Conservation (phyloP, 2,888 invertebrate genomes). For the Eupelmus urozonus region DNA sequence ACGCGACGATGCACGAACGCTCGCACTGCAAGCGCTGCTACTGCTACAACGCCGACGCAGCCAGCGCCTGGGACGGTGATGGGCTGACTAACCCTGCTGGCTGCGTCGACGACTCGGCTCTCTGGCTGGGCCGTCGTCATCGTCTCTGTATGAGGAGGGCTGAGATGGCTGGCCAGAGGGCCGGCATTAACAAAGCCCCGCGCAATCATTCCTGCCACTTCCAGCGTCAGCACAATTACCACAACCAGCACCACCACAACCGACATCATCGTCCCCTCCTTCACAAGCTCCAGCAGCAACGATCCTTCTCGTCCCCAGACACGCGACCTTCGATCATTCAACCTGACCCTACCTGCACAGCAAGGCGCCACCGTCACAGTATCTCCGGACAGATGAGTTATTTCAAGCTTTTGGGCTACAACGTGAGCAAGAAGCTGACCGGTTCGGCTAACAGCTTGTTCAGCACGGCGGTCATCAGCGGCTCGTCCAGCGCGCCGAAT, state of each 20-base stretch:
- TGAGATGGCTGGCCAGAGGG: slow-evolving; percentile 17
- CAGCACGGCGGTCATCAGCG: slow-evolving; percentile 97
- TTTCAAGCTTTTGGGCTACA: slow-evolving; percentile 93
- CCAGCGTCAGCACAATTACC: background rate
- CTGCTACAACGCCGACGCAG: slow-evolving; percentile 40
- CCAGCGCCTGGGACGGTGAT: background rate
- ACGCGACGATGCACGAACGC: slow-evolving; percentile 23
- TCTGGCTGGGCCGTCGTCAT: slow-evolving; percentile 11
- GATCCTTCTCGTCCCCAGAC: slow-evolving; percentile 75
- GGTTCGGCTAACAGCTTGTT: slow-evolving; percentile 91
- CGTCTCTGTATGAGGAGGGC: slow-evolving; percentile 5
- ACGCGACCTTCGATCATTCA: slow-evolving; percentile 76
- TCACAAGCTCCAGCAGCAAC: slow-evolving; percentile 71
- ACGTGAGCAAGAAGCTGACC: slow-evolving; percentile 83
- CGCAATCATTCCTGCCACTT: slow-evolving; percentile 14
- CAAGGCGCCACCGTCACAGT: slow-evolving; percentile 95
- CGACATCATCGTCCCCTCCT: slow-evolving; percentile 63
- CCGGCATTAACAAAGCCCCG: slow-evolving; percentile 9
- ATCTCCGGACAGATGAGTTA: slow-evolving; percentile 97
- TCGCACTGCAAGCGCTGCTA: slow-evolving; percentile 39
- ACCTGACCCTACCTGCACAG: slow-evolving; percentile 78
- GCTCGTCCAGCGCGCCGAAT: slow-evolving; percentile 94
- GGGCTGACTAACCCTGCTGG: background rate
- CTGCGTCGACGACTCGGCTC: slow-evolving; percentile 28
- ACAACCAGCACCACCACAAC: slow-evolving; percentile 12